These are phyloP conservation scores for Harpagoxenus sublaevis DNA, from an alignment of 2,888 invertebrate genomes.

Conservation along the genomic window DNA sequence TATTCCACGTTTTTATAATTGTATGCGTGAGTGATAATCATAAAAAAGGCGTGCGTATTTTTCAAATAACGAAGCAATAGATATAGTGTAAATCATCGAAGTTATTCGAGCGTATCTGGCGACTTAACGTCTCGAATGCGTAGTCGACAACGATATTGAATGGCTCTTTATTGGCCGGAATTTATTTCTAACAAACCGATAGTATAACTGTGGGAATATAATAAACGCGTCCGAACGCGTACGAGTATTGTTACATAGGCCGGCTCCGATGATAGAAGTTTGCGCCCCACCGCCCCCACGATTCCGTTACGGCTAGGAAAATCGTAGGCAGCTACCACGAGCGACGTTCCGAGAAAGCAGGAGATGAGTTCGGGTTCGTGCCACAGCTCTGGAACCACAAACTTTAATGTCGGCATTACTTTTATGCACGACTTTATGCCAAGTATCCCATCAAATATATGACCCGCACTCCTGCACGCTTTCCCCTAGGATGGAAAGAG, in stretches of 20 bases:
- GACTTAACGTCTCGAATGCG: slow-evolving; percentile 34
- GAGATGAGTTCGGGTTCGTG: slow-evolving; percentile 71
- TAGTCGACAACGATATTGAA: slow-evolving; percentile 45
- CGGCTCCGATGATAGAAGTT: slow-evolving; percentile 14
- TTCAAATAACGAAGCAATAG: not conserved
- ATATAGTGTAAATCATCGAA: not conserved
- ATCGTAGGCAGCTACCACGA: slow-evolving; percentile 47
- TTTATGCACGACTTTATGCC: slow-evolving; percentile 86
- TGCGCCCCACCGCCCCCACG: slow-evolving; percentile 12
- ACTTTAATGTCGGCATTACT: slow-evolving; percentile 86
- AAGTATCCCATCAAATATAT: slow-evolving; percentile 86
- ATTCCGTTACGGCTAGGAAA: slow-evolving; percentile 59
- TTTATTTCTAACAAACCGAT: slow-evolving; percentile 54
- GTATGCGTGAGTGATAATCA: not conserved
- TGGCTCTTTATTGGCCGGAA: slow-evolving; percentile 23
- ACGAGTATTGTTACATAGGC: slow-evolving; percentile 29
- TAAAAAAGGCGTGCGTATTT: not conserved
- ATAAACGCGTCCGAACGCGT: slow-evolving; percentile 31
- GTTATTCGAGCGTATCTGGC: slow-evolving; percentile 2
- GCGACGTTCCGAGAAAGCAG: slow-evolving; percentile 56
- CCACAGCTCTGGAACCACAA: slow-evolving; percentile 85
- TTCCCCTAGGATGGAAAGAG: slow-evolving; percentile 58
- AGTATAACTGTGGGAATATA: slow-evolving; percentile 43
- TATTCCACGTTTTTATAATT: not conserved
- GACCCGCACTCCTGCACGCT: slow-evolving; percentile 80